phyloP scores from a whole-genome alignment of 2,888 invertebrate genomes.

The Therioaphis trifolii region DNA sequence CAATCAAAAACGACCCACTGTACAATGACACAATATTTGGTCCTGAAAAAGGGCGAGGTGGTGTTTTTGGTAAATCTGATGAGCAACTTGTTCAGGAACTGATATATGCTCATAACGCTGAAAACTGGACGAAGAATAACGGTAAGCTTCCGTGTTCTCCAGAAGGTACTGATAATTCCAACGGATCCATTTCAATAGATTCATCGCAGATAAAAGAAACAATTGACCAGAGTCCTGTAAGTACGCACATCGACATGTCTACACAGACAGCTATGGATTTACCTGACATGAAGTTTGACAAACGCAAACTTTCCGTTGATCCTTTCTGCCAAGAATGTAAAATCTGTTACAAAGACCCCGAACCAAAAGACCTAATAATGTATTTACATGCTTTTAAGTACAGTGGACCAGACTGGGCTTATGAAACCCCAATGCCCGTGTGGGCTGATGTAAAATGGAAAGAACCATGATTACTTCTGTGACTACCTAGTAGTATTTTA shows the following conservation, averaged over 20 bases:
- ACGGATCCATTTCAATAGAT: not conserved
- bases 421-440: slow-evolving; percentile 88
- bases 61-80: slow-evolving; percentile 89
- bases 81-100: slow-evolving; percentile 89
- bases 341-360: slow-evolving; percentile 89
- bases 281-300: slow-evolving; percentile 76
- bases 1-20: slow-evolving; percentile 96
- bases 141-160: slow-evolving; percentile 69
- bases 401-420: slow-evolving; percentile 92
- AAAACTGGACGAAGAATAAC: slow-evolving; percentile 92
- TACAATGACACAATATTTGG: slow-evolving; percentile 98
- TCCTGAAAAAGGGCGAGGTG: slow-evolving; percentile 88
- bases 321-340: slow-evolving; percentile 93
- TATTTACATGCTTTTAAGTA: slow-evolving; percentile 96
- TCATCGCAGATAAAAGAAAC: not conserved
- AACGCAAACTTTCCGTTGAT: slow-evolving; percentile 81
- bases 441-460: slow-evolving; percentile 91
- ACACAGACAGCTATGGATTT: slow-evolving; percentile 86
- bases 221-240: slow-evolving; percentile 65
- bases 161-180: slow-evolving; percentile 65
- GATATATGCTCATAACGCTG: slow-evolving; percentile 91
- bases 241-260: slow-evolving; percentile 77
- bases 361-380: slow-evolving; percentile 91
- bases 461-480: slow-evolving; percentile 69
- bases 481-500: not conserved